phyloP scores from a whole-genome alignment of 2,113 vertebrate genomes.

The Pyrgilauda ruficollis region DNA sequence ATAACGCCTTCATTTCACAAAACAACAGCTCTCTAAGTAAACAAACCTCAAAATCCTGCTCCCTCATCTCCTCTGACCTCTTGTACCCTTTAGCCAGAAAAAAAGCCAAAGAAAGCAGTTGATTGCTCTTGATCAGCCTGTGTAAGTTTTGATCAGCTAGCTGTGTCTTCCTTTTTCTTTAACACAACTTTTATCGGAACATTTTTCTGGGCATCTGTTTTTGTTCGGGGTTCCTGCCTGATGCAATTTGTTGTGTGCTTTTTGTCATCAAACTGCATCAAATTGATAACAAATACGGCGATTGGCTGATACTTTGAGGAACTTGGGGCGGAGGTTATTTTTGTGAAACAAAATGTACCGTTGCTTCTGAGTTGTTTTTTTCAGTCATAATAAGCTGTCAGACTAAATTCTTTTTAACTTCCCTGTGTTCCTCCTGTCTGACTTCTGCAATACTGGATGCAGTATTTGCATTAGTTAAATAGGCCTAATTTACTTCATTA shows the following conservation, averaged over 20 bases:
- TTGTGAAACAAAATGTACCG: neutral
- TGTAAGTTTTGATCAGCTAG: neutral
- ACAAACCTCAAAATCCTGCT: neutral
- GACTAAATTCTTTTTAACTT: neutral
- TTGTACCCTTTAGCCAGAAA: neutral
- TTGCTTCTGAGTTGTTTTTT: neutral
- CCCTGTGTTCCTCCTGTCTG: neutral
- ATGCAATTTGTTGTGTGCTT: neutral
- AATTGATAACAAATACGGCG: neutral
- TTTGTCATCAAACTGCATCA: neutral
- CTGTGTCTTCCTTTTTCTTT: neutral
- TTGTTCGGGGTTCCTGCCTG: neutral
- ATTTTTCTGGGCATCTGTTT: neutral
- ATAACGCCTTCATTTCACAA: neutral
- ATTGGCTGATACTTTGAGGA: neutral
- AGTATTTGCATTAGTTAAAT: slow-evolving; percentile 7
- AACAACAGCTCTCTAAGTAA: slow-evolving; percentile 3
- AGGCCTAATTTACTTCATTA: neutral
- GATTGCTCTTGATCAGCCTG: neutral
- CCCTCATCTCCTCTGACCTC: neutral
- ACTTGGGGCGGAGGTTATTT: neutral
- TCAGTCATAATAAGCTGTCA: neutral
- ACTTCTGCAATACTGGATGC: neutral
- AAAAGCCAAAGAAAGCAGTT: neutral
- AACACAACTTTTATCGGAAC: neutral